Conservation (phyloP, 2,113 vertebrate genomes). For the Excalfactoria chinensis region DNA sequence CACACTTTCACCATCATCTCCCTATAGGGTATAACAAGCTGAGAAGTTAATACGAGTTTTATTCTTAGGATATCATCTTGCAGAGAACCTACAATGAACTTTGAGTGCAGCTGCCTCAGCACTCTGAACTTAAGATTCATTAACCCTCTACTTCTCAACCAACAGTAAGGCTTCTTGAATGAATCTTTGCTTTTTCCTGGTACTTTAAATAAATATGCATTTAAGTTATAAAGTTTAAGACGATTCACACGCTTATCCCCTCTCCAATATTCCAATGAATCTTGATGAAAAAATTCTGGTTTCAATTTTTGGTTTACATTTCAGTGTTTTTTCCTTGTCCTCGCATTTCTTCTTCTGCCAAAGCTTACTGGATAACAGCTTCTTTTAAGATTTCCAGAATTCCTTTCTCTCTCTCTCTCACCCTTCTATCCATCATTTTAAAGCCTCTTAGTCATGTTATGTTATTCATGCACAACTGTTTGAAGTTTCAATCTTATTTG, state of each 20-base stretch:
- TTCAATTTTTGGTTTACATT: background rate
- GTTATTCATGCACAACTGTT: constrained; percentile 55
- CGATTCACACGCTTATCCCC: background rate
- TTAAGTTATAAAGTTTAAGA: background rate
- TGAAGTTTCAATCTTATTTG: constrained; percentile 6
- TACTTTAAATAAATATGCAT: background rate
- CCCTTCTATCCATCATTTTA: background rate
- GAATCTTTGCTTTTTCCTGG: background rate
- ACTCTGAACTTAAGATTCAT: background rate
- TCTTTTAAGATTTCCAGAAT: constrained; percentile 24
- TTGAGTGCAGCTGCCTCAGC: background rate
- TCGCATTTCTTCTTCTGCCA: background rate
- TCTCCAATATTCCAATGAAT: background rate
- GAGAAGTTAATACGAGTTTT: background rate
- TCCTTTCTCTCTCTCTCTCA: background rate
- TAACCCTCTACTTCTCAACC: background rate
- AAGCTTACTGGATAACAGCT: background rate
- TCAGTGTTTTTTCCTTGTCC: background rate
- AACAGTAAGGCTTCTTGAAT: background rate
- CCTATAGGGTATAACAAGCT: background rate
- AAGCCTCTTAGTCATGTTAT: constrained; percentile 20
- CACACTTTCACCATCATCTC: background rate
- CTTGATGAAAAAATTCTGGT: background rate
- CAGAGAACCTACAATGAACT: background rate
- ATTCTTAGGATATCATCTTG: background rate